phyloP scores from a whole-genome alignment of 1,140 invertebrate genomes.

The Zaprionus vittiger region DNA sequence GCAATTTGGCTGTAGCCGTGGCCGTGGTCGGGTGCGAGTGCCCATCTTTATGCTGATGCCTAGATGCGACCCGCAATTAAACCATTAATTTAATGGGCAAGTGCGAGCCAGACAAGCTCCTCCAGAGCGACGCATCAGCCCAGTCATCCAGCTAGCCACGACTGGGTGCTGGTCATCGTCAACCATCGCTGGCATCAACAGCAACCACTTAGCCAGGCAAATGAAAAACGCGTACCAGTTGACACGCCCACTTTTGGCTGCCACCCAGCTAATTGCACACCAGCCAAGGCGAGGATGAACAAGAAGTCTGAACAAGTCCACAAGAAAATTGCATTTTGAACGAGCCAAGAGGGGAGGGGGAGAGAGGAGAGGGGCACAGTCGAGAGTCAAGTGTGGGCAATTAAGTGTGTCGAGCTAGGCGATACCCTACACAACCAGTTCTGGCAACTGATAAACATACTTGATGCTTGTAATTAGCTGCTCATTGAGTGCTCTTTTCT shows the following conservation, averaged over 20 bases:
- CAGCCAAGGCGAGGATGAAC: conserved; percentile 20
- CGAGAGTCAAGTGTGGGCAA: background rate
- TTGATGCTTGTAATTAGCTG: conserved; percentile 2
- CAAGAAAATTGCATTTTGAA: conserved; percentile 67
- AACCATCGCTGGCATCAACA: conserved; percentile 27
- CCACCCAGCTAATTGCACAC: conserved; percentile 71
- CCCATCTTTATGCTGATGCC: conserved; percentile 17
- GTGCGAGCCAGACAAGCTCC: conserved; percentile 45
- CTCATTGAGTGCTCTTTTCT: background rate
- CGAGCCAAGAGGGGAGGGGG: background rate
- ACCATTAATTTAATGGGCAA: conserved; percentile 79
- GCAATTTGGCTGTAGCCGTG: conserved; percentile 34
- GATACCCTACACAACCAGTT: conserved; percentile 26
- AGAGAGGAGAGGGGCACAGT: background rate
- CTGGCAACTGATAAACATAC: background rate
- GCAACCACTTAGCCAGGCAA: conserved; percentile 45
- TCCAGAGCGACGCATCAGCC: conserved; percentile 26
- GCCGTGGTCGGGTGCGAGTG: background rate
- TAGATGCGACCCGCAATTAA: conserved; percentile 66
- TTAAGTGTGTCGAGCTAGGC: conserved; percentile 1
- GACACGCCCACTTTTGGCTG: conserved; percentile 67
- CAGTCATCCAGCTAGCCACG: background rate
- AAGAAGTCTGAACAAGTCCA: conserved; percentile 26
- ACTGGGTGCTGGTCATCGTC: background rate
- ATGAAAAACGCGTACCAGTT: conserved; percentile 73